phyloP scores from a whole-genome alignment of 2,797 vertebrate genomes.

The Nothura maculosa region DNA sequence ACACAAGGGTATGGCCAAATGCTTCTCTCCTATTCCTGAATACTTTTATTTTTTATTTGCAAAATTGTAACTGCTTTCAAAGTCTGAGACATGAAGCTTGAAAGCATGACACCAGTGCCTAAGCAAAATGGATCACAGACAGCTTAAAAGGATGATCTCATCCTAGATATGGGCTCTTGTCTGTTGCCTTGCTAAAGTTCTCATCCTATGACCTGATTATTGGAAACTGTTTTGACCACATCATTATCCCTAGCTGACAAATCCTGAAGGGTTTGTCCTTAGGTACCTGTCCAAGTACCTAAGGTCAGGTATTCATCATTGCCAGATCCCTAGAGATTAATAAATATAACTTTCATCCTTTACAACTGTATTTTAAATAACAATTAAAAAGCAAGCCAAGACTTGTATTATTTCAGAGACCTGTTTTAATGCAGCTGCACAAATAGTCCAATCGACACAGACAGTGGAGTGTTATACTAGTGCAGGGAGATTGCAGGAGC shows the following conservation, averaged over 20 bases:
- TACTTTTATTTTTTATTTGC: neutral
- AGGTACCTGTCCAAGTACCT: neutral
- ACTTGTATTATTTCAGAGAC: neutral
- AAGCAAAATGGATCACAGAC: neutral
- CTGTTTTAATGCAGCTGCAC: fast-evolving
- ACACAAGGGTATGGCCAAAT: neutral
- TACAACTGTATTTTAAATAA: neutral
- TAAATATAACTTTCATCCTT: neutral
- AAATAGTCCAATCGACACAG: neutral
- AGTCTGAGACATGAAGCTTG: neutral
- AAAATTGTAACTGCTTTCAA: neutral
- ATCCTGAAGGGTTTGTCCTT: neutral
- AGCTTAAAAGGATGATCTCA: neutral
- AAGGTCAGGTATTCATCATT: neutral
- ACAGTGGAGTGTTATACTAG: neutral
- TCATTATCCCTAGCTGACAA: neutral
- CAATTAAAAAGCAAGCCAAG: neutral
- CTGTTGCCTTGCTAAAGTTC: neutral
- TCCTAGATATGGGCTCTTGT: neutral
- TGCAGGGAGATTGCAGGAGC: neutral
- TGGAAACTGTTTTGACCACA: neutral
- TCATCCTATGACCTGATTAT: neutral
- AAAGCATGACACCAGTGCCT: neutral
- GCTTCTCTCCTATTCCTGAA: fast-evolving
- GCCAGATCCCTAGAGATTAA: neutral